phyloP scores from a whole-genome alignment of 1,140 invertebrate genomes.

The Pogonomyrmex barbatus region DNA sequence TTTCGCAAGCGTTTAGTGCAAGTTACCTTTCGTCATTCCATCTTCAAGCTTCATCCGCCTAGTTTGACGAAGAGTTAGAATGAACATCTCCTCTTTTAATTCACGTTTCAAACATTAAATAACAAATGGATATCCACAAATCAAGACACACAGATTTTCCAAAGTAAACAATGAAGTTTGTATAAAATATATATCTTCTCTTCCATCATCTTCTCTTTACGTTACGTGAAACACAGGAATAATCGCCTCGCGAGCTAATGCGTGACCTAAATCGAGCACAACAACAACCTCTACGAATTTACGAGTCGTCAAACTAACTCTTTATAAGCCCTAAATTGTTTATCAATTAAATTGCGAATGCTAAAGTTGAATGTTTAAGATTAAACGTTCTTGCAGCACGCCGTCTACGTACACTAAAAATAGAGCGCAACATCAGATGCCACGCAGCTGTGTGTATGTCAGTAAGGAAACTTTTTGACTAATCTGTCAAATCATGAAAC shows the following conservation, averaged over 20 bases:
- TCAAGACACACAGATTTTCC: too few relatives aligned
- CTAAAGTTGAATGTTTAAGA: constrained; percentile 4
- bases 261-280: constrained; percentile 45
- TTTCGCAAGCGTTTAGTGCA: background rate
- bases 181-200: too few relatives aligned
- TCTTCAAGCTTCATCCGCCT: background rate
- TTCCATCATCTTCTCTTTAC: too few relatives aligned
- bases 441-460: constrained; percentile 7
- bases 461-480: constrained; percentile 5
- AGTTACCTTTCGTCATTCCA: background rate
- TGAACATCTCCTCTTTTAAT: background rate
- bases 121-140: too few relatives aligned
- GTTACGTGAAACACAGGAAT: constrained; percentile 2
- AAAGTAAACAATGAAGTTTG: too few relatives aligned
- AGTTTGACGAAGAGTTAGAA: background rate
- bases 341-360: constrained; percentile 26
- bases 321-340: background rate
- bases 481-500: background rate
- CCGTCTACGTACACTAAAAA: background rate
- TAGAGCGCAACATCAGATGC: constrained; percentile 29
- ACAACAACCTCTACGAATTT: constrained; percentile 18
- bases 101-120: too few relatives aligned
- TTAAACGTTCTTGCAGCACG: background rate
- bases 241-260: background rate
- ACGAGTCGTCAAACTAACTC: constrained; percentile 36